Conservation (phyloP, 2,888 invertebrate genomes). For the Andrena marginata region DNA sequence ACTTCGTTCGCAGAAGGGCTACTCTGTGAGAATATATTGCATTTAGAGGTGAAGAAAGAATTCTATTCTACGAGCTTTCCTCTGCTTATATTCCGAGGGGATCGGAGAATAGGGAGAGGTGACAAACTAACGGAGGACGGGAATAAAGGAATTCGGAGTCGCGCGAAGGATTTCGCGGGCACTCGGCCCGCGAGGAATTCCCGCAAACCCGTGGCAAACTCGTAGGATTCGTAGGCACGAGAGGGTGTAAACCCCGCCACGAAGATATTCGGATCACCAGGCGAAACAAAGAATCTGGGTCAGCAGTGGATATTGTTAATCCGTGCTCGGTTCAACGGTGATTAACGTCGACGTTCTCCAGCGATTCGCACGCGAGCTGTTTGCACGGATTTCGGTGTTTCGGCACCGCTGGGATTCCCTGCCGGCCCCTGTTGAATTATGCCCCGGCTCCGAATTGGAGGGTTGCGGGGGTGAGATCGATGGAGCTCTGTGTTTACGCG, state of each 20-base stretch:
- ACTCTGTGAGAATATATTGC: too few relatives aligned
- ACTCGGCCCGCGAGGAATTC: constrained; percentile 37
- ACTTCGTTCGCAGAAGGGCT: too few relatives aligned
- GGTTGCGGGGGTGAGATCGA: constrained; percentile 31
- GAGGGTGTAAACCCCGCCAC: constrained; percentile 15
- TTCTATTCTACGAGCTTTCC: too few relatives aligned
- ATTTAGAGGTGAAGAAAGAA: too few relatives aligned
- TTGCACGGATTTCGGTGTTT: constrained; percentile 50
- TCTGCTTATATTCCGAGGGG: background rate
- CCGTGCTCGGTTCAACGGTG: constrained; percentile 55
- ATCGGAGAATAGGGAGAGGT: background rate
- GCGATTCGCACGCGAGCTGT: constrained; percentile 45
- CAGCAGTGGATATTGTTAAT: constrained; percentile 62
- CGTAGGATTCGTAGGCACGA: constrained; percentile 15
- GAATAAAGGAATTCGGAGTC: constrained; percentile 7
- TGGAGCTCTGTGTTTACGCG: constrained; percentile 40
- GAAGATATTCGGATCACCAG: constrained; percentile 35
- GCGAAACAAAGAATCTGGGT: constrained; percentile 63
- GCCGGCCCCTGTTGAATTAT: constrained; percentile 39
- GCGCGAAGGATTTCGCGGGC: constrained; percentile 19
- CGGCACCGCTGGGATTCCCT: constrained; percentile 37
- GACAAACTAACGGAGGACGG: background rate
- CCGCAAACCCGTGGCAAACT: constrained; percentile 14
- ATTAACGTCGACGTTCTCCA: constrained; percentile 52
- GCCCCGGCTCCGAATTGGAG: constrained; percentile 22